A percentile compares a stretch with the other conserved stretches of the same genome.
Evolutionary conservation across 1,140 invertebrate species (phyloP).

Genomic region (Carposina sasakii): DNA sequence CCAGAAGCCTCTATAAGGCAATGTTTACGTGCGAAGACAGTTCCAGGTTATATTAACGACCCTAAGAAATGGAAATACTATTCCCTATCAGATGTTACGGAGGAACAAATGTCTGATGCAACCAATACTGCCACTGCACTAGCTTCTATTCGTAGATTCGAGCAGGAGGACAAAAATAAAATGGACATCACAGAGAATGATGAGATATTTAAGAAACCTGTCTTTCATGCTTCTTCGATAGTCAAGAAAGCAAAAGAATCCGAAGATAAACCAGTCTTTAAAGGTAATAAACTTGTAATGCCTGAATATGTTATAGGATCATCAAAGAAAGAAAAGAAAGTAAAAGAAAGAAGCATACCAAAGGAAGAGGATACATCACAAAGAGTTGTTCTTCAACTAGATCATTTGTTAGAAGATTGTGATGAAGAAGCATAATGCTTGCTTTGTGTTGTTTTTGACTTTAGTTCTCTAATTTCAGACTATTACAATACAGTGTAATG

Average conservation of each 20-base stretch:
- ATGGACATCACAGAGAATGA: constrained; percentile 28
- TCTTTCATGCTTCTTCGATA: constrained; percentile 48
- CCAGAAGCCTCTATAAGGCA: constrained; percentile 75
- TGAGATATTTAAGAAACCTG: constrained; percentile 71
- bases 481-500: constrained; percentile 1
- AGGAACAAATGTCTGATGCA: constrained; percentile 81
- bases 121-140: constrained; percentile 82
- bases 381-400: constrained; percentile 63
- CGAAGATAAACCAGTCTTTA: constrained; percentile 72
- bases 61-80: constrained; percentile 87
- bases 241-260: constrained; percentile 30
- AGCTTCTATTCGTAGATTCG: constrained; percentile 78
- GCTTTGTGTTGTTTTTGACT: no score
- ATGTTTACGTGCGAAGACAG: constrained; percentile 66
- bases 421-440: constrained; percentile 59
- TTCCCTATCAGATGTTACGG: constrained; percentile 79
- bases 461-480: no score
- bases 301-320: constrained; percentile 87
- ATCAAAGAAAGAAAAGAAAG: constrained; percentile 70
- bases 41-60: constrained; percentile 81
- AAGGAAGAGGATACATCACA: constrained; percentile 55
- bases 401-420: constrained; percentile 76
- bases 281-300: constrained; percentile 81
- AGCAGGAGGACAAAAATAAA: constrained; percentile 66
- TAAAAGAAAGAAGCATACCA: constrained; percentile 46